These are phyloP conservation scores for Apodemia zela DNA, from an alignment of 2,888 invertebrate species.

Conservation along the genomic window DNA sequence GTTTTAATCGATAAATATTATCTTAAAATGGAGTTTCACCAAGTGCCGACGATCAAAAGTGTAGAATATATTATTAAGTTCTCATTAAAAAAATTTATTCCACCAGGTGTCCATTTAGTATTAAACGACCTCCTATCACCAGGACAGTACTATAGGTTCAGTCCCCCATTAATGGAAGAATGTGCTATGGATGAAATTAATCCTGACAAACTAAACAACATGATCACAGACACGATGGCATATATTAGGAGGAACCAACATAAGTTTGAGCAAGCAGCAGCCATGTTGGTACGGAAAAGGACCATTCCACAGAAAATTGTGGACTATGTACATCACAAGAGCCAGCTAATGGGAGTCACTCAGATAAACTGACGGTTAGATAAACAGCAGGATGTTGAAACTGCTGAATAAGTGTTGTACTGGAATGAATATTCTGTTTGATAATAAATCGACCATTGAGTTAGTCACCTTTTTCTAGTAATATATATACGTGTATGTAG, in stretches of 20 bases:
- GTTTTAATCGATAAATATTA: no score
- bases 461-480: no score
- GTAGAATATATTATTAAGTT: no score
- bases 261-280: constrained; percentile 84
- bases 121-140: constrained; percentile 87
- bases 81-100: background rate
- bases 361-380: constrained; percentile 41
- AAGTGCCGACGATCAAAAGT: no score
- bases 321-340: constrained; percentile 44
- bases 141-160: constrained; percentile 90
- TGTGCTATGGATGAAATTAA: constrained; percentile 90
- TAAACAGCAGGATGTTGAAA: constrained; percentile 33
- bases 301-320: constrained; percentile 40
- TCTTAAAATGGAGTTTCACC: no score
- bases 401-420: constrained; percentile 32
- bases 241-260: constrained; percentile 90
- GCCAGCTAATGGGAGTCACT: constrained; percentile 47
- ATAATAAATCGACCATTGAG: background rate
- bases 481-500: no score
- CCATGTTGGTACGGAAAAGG: constrained; percentile 51
- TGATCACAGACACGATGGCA: constrained; percentile 87
- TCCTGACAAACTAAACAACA: constrained; percentile 84
- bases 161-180: constrained; percentile 91
- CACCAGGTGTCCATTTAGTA: constrained; percentile 86
- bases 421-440: background rate